Base-by-base conservation (phyloP, 1,140 invertebrate genomes). In the Monochamus saltuarius region DNA sequence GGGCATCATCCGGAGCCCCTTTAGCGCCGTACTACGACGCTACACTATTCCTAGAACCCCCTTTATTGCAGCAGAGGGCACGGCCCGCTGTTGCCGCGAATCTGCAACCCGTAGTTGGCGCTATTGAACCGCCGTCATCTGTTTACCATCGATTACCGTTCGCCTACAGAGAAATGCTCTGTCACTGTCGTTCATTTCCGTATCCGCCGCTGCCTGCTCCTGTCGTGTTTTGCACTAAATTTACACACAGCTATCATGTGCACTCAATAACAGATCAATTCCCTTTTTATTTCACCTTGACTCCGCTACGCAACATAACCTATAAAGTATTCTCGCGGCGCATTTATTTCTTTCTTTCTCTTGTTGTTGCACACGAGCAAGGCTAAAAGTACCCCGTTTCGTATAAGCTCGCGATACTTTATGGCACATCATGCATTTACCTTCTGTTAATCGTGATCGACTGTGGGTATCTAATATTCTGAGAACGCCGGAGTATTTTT, bases 101-200 rank as follows among this genome's bases (percentile, higher is more conserved):
- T 29, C 22, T n/a, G 46, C 11, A 54, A 38, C n/a, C 22, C 53
- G 45, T 52, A 57, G 50, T 59, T 57, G 60, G 60, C 63, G 65
- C 56, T 71, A 72, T 72, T 67, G 68, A 68, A 63, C 68, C 71
- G 72, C 68, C 71, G 72, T 74, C 72, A 74, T 74, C 72, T 74
- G 72, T 73, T 74, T 74, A 66, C 62, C 69, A 74, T 74, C 72
- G 72, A 74, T 74, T 74, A 72, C 64, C 66, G 63, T 68, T 73
- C 69, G 72, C 68, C 67, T 69, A 67, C 69, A 74, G 59, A 56
- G 56, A 67, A 63, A 65, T 58, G 68, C 59, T 62, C 61, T 70
- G 67, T 70, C 69, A 71, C 62, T 71, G 65, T 66, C 67, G 59
- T 62, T 68, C 61, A 59, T 64, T 66, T 68, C 65, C 62, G 59